Conservation (phyloP, 2,797 vertebrate species). For the Pelochelys cantorii region DNA sequence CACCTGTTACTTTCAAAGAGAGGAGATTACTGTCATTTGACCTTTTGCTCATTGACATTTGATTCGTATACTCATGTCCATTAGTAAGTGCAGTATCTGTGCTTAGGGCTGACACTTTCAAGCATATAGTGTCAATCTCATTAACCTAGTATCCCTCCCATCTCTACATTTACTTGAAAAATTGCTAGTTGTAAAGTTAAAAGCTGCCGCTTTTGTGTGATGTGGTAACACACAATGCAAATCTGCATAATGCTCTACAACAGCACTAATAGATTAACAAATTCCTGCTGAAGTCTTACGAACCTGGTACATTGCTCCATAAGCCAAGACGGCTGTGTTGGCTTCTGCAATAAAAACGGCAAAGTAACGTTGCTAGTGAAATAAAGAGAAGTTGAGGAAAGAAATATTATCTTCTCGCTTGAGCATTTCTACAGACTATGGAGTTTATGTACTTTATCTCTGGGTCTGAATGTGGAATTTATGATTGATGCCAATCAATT, state of each 20-base stretch:
- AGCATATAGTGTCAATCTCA: not conserved
- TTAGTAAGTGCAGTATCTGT: constrained; percentile 57
- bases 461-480: fast-evolving
- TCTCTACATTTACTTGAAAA: not conserved
- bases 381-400: fast-evolving
- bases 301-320: fast-evolving
- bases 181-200: not conserved
- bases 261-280: not conserved
- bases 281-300: not conserved
- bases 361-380: fast-evolving
- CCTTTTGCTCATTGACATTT: not conserved
- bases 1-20: constrained; percentile 4
- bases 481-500: fast-evolving
- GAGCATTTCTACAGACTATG: too few relatives aligned
- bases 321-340: fast-evolving
- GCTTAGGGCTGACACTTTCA: constrained; percentile 23
- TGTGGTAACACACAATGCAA: not conserved
- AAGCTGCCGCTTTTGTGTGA: not conserved
- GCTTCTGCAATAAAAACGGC: not conserved
- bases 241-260: not conserved
- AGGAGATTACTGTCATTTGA: not conserved
- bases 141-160: not conserved
- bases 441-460: not conserved
- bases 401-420: fast-evolving
- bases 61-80: constrained; percentile 1